Base-by-base conservation (phyloP, 2,888 invertebrate genomes). In the Lithosia quadra region DNA sequence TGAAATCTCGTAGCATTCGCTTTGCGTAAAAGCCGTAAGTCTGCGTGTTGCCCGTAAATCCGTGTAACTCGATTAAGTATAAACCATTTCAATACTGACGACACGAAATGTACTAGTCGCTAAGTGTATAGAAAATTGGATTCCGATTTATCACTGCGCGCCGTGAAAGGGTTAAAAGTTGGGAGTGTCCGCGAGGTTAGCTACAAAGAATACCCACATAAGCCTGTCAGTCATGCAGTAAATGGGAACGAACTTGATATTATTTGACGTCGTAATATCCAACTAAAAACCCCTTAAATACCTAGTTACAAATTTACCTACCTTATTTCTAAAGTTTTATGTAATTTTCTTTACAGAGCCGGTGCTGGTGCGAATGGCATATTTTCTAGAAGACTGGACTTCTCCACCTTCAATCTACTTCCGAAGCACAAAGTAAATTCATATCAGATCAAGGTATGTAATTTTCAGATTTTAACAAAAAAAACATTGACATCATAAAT, bases 381-480 rank as follows among this genome's bases (percentile, higher is more conserved):
- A 84, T 99, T 99, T 95, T 97, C 98, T 58, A 97, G 98, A 85
- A 97, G 99, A 81, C 96, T 97, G 91, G 99, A 99, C 95, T 98
- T 99, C 96, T 98, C 98, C 86, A 98, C 98, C 67, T 98, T 99
- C 96, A 98, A 98, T 92, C 96, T 97, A 83, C 96, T 99, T 88
- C 99, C 99, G 81, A 97, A 97, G 93, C 97, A 98, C 91, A 99
- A 99, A 96, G 97, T 99, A 91, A 99, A 99, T 96, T 99, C 99
- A 88, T 99, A 99, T 96, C 99, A 99, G 96, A 99, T 99, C 91
- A 99, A 99, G 98, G 99, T 98, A 96, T 55, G 71, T 76, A 11
- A 18, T 34, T 63, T 33, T 55, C 13, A 34, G 15, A 53, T 53
- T 53, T 21, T 5, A 63, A 63, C 36, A 8, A 22, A 15, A 60